These are phyloP conservation scores for Serripes groenlandicus DNA, from an alignment of 2,888 invertebrate genomes.

Conservation along the genomic window DNA sequence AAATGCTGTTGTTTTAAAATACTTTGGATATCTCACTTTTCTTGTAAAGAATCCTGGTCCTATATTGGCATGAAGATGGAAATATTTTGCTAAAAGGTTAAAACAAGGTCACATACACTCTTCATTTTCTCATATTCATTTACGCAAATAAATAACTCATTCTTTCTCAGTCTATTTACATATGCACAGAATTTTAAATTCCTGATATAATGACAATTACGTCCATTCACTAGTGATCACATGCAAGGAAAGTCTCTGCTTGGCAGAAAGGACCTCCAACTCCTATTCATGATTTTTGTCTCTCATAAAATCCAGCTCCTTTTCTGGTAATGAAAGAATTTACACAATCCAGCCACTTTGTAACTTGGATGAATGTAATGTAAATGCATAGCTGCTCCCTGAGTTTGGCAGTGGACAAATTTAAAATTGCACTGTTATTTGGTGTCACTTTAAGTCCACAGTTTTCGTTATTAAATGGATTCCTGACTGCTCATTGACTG, in stretches of 20 bases:
- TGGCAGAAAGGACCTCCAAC: constrained; percentile 64
- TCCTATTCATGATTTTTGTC: not conserved
- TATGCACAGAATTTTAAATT: constrained; percentile 28
- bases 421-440: constrained; percentile 64
- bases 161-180: constrained; percentile 32
- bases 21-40: too few species aligned
- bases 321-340: constrained; percentile 6
- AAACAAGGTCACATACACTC: constrained; percentile 15
- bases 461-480: constrained; percentile 73
- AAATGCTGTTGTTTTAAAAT: too few species aligned
- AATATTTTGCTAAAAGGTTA: constrained; percentile 24
- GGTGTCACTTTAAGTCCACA: constrained; percentile 27
- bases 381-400: constrained; percentile 68
- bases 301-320: not conserved
- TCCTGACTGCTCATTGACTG: constrained; percentile 80
- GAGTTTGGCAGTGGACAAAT: constrained; percentile 69
- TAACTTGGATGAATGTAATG: constrained; percentile 12
- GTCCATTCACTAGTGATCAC: constrained; percentile 22
- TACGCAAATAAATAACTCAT: constrained; percentile 57
- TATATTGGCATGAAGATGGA: too few species aligned
- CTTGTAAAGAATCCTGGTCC: too few species aligned
- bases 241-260: constrained; percentile 59
- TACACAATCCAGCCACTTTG: not conserved
- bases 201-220: constrained; percentile 6
- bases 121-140: constrained; percentile 8